Evolutionary conservation across 2,888 invertebrate genomes (phyloP), one percentile per base, ranked within the genome.

Genomic region (Sinhomidia bicolor): DNA sequence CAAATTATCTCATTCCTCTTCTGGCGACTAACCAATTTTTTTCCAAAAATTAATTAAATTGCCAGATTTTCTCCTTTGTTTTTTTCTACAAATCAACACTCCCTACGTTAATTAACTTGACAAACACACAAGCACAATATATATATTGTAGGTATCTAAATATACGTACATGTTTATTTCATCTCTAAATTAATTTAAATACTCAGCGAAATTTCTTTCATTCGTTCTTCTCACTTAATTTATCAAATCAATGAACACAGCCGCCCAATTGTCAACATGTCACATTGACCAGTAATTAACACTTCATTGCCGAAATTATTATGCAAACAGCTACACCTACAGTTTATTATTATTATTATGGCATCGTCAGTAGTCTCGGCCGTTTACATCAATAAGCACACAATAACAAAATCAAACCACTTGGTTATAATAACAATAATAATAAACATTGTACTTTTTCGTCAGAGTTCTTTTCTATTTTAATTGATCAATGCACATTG

Each of bases 381-480:
- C 36, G 7, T 47, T 47, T 51, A 51, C 36, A 36, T 5, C 17
- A 62, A 6, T n/a, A 68, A 10, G n/a, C 68, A 41, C 36, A 68
- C 68, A 68, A 68, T 20, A 0, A 1, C 4, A 14, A 17, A 5
- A 12, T 17, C 68, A 68, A 68, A 17, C 36, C 41, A 68, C 12
- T 68, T 41, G 6, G 9, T 10, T 41, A 9, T 23, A 26, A 65
- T 62, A 6, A n/a, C n/a, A n/a, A n/a, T 29, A 1, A 62, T 57
- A n/a, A 47, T 47, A 57, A 4, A 62, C 23, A 68, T 68, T 68
- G 68, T 68, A 68, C 68, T 68, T 41, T 65, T 68, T 23, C 62
- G 17, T 68, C 68, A 41, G 57, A n/a, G n/a, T n/a, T n/a, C n/a
- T 57, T 41, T 41, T 41, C 32, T 17, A 32, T 36, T 6, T 4